Evolutionary conservation across 2,888 invertebrate species (phyloP).

Genomic region (Chirona hameri): DNA sequence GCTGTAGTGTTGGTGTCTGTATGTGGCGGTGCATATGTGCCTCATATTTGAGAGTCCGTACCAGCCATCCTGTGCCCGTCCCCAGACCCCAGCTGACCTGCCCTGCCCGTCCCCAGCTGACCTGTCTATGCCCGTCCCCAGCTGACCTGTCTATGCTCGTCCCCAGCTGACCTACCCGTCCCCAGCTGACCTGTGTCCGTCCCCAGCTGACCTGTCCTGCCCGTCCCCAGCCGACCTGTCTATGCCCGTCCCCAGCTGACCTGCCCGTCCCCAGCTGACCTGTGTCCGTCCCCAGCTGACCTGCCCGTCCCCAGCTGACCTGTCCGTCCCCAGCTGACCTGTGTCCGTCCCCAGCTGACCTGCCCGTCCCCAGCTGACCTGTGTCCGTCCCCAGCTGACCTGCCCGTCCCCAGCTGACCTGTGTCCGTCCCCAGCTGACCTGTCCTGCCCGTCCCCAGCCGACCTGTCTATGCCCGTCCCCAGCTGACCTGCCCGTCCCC

Average conservation of each 20-base stretch:
- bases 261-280: not conserved
- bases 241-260: not conserved
- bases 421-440: not conserved
- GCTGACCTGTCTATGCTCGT: not conserved
- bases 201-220: not conserved
- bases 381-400: too few relatives aligned
- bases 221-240: too few relatives aligned
- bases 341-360: not conserved
- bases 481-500: not conserved
- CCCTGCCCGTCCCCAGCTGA: not conserved
- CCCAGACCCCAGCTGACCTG: not conserved
- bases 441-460: not conserved
- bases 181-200: not conserved
- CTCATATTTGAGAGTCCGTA: too few relatives aligned
- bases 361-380: not conserved
- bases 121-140: not conserved
- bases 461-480: not conserved
- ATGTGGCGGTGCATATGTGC: too few relatives aligned
- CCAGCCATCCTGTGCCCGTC: too few relatives aligned
- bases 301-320: too few relatives aligned
- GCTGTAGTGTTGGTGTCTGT: too few relatives aligned
- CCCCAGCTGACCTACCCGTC: constrained; percentile 47
- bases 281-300: not conserved
- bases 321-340: not conserved
- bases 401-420: too few relatives aligned